These are phyloP conservation scores for Crocodylus rhombifer DNA, from an alignment of 2,797 vertebrate genomes.

Conservation along the genomic window DNA sequence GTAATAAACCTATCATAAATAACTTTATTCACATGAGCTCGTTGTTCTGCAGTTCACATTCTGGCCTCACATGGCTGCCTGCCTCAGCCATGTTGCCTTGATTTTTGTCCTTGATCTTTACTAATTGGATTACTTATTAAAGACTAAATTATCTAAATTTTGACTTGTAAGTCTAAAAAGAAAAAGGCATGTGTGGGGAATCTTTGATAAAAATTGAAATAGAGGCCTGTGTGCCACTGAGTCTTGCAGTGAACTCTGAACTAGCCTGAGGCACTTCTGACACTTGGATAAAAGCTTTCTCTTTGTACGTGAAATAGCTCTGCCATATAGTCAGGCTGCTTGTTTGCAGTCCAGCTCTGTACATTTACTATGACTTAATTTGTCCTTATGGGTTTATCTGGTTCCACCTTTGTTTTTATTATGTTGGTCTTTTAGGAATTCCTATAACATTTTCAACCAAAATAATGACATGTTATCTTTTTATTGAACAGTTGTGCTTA, in stretches of 20 bases:
- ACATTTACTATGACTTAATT: not conserved
- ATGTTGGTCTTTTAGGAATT: not conserved
- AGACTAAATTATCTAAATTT: not conserved
- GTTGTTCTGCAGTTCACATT: not conserved
- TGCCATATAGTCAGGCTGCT: conserved; percentile 34
- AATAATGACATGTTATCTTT: not conserved
- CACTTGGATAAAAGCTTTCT: not conserved
- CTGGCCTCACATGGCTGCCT: not conserved
- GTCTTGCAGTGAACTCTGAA: not conserved
- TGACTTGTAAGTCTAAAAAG: not conserved
- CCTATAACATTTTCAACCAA: conserved; percentile 24
- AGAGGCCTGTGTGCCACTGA: not conserved
- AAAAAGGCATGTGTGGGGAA: not conserved
- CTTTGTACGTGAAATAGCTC: conserved; percentile 25
- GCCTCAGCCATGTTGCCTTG: not conserved
- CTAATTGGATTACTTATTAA: not conserved
- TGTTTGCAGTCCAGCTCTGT: not conserved
- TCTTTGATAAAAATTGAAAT: not conserved
- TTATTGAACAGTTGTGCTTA: not conserved
- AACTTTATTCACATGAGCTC: not conserved
- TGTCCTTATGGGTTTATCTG: not conserved
- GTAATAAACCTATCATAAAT: too few relatives aligned
- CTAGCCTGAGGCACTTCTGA: conserved; percentile 1
- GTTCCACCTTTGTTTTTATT: not conserved
- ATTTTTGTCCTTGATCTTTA: conserved; percentile 34